These are phyloP conservation scores for Platerodrilus igneus DNA, from an alignment of 2,888 invertebrate species.

Conservation along the genomic window DNA sequence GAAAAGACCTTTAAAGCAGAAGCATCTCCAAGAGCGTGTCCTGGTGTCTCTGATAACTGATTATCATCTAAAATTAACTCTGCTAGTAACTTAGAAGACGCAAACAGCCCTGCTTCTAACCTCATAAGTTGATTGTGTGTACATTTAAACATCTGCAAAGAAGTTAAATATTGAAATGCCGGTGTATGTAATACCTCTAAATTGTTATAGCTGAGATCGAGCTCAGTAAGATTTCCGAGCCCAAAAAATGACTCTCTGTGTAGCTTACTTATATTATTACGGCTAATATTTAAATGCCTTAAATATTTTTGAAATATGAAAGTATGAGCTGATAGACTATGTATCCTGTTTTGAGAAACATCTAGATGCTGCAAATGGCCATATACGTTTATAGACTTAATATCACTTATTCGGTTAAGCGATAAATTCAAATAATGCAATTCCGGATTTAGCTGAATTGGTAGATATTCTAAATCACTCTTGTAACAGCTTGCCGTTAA, in stretches of 20 bases:
- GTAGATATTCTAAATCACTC: constrained; percentile 77
- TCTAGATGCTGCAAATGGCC: constrained; percentile 74
- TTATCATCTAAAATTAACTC: constrained; percentile 73
- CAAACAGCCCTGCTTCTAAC: constrained; percentile 67
- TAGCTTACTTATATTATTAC: constrained; percentile 66
- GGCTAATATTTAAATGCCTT: constrained; percentile 69
- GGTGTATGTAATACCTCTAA: constrained; percentile 67
- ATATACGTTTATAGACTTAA: constrained; percentile 77
- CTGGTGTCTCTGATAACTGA: constrained; percentile 72
- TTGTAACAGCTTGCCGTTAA: constrained; percentile 72
- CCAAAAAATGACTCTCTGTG: constrained; percentile 75
- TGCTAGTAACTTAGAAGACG: constrained; percentile 64
- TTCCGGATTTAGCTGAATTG: constrained; percentile 85
- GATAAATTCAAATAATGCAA: constrained; percentile 76
- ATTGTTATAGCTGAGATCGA: constrained; percentile 75
- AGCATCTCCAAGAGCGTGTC: constrained; percentile 61
- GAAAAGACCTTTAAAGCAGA: constrained; percentile 67
- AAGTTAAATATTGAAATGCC: constrained; percentile 73
- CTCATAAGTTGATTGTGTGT: constrained; percentile 71
- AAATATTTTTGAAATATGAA: constrained; percentile 74
- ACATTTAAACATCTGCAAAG: constrained; percentile 69
- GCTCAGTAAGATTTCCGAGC: constrained; percentile 59
- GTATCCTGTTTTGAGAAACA: constrained; percentile 75
- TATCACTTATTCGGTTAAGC: constrained; percentile 74
- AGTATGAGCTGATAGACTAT: constrained; percentile 74